Conservation (phyloP, 2,888 invertebrate species). For the Drosophila anomalipes region DNA sequence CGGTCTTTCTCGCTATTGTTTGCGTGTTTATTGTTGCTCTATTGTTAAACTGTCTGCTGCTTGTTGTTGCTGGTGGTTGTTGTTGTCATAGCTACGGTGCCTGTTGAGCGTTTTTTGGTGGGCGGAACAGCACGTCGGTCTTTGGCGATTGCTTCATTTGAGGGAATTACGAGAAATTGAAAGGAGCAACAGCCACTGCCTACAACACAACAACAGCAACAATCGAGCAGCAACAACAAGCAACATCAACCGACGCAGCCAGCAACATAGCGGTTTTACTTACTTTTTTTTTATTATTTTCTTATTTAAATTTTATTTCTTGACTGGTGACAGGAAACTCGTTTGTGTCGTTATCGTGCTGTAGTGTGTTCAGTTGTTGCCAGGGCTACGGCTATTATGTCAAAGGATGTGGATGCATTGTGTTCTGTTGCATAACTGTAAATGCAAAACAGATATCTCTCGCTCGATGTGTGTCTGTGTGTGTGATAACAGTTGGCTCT, state of each 20-base stretch:
- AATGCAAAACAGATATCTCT: conserved; percentile 62
- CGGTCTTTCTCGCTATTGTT: conserved; percentile 15
- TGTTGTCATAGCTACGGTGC: conserved; percentile 21
- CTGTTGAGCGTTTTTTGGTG: conserved; percentile 40
- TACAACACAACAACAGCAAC: conserved; percentile 33
- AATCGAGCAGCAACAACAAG: conserved; percentile 15
- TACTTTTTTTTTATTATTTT: conserved; percentile 56
- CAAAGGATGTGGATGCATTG: conserved; percentile 71
- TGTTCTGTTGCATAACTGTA: conserved; percentile 75
- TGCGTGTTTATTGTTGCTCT: conserved; percentile 56
- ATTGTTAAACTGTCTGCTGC: conserved; percentile 45
- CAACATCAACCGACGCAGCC: conserved; percentile 11
- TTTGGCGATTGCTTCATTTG: conserved; percentile 72
- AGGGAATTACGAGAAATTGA: conserved; percentile 72
- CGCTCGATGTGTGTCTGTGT: conserved; percentile 11
- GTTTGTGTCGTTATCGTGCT: conserved; percentile 43
- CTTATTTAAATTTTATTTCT: conserved; percentile 71
- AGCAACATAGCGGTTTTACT: conserved; percentile 70
- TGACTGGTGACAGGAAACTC: conserved; percentile 71
- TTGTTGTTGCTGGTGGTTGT: conserved; percentile 37
- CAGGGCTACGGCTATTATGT: conserved; percentile 54
- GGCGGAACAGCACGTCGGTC: conserved; percentile 65
- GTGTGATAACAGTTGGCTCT: conserved; percentile 63
- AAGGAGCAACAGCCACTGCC: conserved; percentile 65
- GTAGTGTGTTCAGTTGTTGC: conserved; percentile 39